These are phyloP conservation scores for Pycnonotus jocosus DNA, from an alignment of 2,113 vertebrate genomes.

Conservation along the genomic window DNA sequence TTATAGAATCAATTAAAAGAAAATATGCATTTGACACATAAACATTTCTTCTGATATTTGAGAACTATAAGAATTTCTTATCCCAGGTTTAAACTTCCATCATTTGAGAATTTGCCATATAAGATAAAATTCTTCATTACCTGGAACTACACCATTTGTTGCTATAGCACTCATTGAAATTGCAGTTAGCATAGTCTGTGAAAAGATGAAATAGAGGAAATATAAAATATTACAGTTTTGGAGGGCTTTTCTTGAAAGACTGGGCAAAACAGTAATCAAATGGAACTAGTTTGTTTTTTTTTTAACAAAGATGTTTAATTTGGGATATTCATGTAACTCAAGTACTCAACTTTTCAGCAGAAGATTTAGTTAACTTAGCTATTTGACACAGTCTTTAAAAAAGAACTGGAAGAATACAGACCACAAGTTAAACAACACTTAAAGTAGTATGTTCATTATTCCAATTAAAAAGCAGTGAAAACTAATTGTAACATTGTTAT, in stretches of 20 bases:
- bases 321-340: background rate
- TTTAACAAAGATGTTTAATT: background rate
- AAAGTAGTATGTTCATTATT: background rate
- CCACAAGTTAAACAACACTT: background rate
- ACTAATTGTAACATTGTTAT: background rate
- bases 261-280: background rate
- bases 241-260: background rate
- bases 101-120: background rate
- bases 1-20: background rate
- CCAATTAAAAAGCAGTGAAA: background rate
- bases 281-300: background rate
- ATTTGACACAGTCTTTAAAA: background rate
- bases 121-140: constrained; percentile 61
- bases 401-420: background rate
- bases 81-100: background rate
- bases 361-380: background rate
- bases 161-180: constrained; percentile 99
- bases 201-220: background rate
- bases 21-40: background rate
- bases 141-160: constrained; percentile 95
- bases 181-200: constrained; percentile 92
- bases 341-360: background rate
- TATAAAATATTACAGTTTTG: background rate
- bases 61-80: background rate
- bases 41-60: background rate